Evolutionary conservation across 2,888 invertebrate genomes (phyloP).

Genomic region (Embidobia sp.): DNA sequence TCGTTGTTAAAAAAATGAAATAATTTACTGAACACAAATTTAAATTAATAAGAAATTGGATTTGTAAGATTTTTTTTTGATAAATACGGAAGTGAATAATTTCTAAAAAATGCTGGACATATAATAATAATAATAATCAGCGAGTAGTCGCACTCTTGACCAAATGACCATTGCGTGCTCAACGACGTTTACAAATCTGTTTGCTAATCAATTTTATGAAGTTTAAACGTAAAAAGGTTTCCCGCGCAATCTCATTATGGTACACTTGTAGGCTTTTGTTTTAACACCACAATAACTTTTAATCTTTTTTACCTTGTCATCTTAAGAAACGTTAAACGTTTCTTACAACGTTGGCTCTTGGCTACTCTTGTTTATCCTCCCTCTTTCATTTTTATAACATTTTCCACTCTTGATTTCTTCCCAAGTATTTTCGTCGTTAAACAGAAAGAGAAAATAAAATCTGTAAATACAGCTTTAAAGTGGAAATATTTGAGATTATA

Average conservation of each 20-base stretch:
- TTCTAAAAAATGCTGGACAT: no score
- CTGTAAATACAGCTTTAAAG: no score
- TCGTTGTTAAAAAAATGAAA: no score
- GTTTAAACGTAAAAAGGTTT: conserved; percentile 31
- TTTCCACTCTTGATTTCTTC: no score
- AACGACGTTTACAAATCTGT: conserved; percentile 31
- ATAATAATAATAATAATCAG: conserved; percentile 8
- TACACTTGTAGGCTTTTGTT: conserved; percentile 47
- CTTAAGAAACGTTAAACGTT: conserved; percentile 37
- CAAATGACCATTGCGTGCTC: conserved; percentile 13
- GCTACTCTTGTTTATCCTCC: background rate
- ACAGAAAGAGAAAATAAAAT: no score
- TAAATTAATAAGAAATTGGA: no score
- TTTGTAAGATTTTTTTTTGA: no score
- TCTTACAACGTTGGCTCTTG: background rate
- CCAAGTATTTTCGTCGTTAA: no score
- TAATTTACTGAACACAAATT: no score
- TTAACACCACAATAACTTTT: conserved; percentile 43
- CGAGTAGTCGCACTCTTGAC: conserved; percentile 4
- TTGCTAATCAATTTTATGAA: conserved; percentile 39
- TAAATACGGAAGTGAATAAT: no score
- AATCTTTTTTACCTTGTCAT: conserved; percentile 45
- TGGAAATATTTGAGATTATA: no score
- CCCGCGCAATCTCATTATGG: conserved; percentile 32
- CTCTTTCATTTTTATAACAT: no score